Evolutionary conservation across 1,140 invertebrate species (phyloP), one percentile per base, ranked within the genome.

Genomic region (Contarinia nasturtii): DNA sequence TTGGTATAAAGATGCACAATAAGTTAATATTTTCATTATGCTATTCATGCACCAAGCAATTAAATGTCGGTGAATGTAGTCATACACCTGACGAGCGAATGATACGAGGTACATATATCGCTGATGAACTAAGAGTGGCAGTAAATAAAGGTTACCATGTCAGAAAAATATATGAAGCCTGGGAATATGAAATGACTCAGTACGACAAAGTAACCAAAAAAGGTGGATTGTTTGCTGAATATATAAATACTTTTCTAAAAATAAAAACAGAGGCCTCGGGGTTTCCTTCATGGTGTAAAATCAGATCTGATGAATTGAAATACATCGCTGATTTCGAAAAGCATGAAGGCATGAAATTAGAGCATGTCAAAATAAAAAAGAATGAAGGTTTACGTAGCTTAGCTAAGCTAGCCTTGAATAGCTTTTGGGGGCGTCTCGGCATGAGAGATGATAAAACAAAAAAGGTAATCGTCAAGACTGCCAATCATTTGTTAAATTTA

Each of bases 41-140:
- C 41, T 19, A 7, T 20, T 18, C 17, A 43, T 43, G 41, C 18
- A 18, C 41, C 5, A 17, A 18, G 4, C 2, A 17, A 4, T 7
- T 20, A 12, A 18, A 11, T 51, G 21, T 45, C 50, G 43, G 15
- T 51, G 4, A 36, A n/a, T 59, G 56, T 45, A 19, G 20, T 0
- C 63, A 68, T 51, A 50, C 33, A 7, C 50, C 53, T 22, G 50
- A 55, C 8, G 53, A 66, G 41, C 48, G 62, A 22, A 20, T 47
- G 1, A 49, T 69, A 10, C 54, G 42, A 1, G 65, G 65, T 41
- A 64, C 59, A 3, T 68, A 61, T 57, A 56, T 59, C 0, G 51
- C 53, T 10, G 53, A 59, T 17, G 66, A 69, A 53, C 12, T 68
- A 7, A 20, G 46, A 22, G 56, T 60, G 48, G 65, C 67, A 0